Conservation (phyloP, 2,888 invertebrate genomes). For the Drosophila lutescens region DNA sequence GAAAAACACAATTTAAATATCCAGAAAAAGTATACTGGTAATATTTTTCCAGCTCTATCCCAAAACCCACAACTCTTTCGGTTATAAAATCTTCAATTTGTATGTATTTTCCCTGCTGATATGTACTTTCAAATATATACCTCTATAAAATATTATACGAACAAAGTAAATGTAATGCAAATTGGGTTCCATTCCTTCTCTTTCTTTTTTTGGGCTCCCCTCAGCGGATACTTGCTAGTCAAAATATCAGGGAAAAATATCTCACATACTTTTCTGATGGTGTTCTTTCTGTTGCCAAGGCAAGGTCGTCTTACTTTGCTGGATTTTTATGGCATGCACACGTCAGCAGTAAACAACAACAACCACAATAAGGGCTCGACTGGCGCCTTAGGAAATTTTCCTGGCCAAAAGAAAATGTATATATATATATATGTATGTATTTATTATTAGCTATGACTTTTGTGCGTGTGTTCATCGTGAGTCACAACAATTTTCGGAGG, state of each 20-base stretch:
- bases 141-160: constrained; percentile 48
- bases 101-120: constrained; percentile 38
- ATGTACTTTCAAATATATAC: background rate
- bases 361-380: constrained; percentile 15
- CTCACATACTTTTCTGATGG: constrained; percentile 4
- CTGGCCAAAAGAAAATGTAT: constrained; percentile 21
- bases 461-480: constrained; percentile 34
- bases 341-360: constrained; percentile 50
- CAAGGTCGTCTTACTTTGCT: constrained; percentile 58
- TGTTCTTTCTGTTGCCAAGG: constrained; percentile 37
- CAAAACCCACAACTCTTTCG: constrained; percentile 13
- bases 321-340: constrained; percentile 72
- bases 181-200: constrained; percentile 59
- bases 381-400: constrained; percentile 30
- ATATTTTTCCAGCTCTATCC: too few relatives aligned
- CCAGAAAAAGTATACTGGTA: too few relatives aligned
- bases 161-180: constrained; percentile 72
- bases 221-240: constrained; percentile 46
- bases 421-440: constrained; percentile 19
- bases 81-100: constrained; percentile 36
- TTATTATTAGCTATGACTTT: constrained; percentile 54
- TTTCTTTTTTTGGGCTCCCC: constrained; percentile 10
- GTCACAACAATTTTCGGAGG: constrained; percentile 26
- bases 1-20: too few relatives aligned
- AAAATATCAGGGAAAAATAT: constrained; percentile 32